A percentile compares a stretch with the other conserved stretches of the same genome.
Conservation (phyloP, 2,113 vertebrate genomes). For the Crotalus helleri region DNA sequence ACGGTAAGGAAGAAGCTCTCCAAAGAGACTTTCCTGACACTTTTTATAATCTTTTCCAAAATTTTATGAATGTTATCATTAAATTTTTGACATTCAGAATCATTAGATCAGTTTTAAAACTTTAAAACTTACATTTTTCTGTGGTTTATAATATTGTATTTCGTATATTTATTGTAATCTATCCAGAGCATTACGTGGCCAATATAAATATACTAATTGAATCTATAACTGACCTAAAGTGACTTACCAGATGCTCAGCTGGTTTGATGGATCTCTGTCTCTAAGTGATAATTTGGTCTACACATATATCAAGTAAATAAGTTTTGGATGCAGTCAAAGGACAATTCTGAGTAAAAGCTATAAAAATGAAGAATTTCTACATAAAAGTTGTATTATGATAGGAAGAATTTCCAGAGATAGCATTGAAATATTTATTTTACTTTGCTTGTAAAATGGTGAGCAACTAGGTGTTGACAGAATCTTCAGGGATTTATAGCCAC, state of each 20-base stretch:
- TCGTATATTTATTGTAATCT: background rate
- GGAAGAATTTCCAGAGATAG: background rate
- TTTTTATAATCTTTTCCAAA: background rate
- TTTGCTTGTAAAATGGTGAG: background rate
- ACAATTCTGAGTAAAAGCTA: background rate
- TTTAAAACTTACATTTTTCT: background rate
- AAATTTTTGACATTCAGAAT: background rate
- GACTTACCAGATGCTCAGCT: background rate
- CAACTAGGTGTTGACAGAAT: background rate
- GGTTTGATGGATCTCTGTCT: background rate
- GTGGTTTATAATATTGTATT: background rate
- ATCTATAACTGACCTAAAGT: background rate
- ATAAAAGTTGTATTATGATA: background rate
- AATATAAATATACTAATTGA: background rate
- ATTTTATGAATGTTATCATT: background rate
- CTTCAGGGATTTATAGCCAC: background rate
- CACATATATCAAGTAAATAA: background rate
- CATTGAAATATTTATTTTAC: background rate
- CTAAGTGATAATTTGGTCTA: background rate
- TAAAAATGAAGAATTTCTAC: background rate
- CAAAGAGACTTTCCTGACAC: background rate
- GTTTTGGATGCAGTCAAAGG: background rate
- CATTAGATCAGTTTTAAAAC: background rate
- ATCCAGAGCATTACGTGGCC: background rate
- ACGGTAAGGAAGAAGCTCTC: background rate